Percentiles rank a stretch among this genome's conserved stretches.
Evolutionary conservation across 2,797 vertebrate genomes (phyloP).

Genomic region (Distichodus sexfasciatus): DNA sequence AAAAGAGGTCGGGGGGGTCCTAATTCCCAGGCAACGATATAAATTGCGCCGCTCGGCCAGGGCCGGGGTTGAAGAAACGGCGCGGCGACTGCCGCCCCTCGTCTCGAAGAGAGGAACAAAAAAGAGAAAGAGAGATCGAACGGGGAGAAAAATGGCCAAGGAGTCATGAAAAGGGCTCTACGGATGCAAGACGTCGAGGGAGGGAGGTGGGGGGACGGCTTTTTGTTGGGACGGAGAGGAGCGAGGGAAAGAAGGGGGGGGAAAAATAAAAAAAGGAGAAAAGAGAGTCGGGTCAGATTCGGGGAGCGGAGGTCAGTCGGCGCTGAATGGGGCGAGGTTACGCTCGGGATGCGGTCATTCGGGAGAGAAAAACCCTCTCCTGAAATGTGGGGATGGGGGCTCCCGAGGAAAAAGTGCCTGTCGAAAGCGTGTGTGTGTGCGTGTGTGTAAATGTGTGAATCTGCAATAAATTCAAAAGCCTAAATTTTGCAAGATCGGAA

Average conservation of each 20-base stretch:
- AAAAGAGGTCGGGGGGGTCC: constrained; percentile 78
- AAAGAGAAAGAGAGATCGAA: constrained; percentile 62
- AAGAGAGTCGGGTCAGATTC: constrained; percentile 73
- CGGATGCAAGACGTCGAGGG: constrained; percentile 36
- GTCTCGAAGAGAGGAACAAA: constrained; percentile 38
- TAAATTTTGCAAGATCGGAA: constrained; percentile 33
- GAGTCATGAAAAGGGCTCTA: constrained; percentile 74
- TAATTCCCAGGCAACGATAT: constrained; percentile 89
- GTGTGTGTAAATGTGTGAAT: neutral
- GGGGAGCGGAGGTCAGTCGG: constrained; percentile 67
- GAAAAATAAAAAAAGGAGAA: constrained; percentile 62
- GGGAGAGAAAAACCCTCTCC: constrained; percentile 33
- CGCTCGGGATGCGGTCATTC: constrained; percentile 42
- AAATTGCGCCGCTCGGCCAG: constrained; percentile 79
- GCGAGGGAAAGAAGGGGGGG: constrained; percentile 22
- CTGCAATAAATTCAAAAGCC: constrained; percentile 4
- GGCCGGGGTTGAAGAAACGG: constrained; percentile 78
- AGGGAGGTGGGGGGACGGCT: constrained; percentile 49
- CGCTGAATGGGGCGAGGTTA: constrained; percentile 42
- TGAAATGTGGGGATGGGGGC: constrained; percentile 43
- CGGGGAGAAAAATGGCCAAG: constrained; percentile 68
- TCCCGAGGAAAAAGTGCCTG: neutral
- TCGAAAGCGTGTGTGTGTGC: no score
- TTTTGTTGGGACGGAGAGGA: constrained; percentile 44
- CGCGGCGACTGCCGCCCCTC: constrained; percentile 43